Conservation (phyloP, 2,797 vertebrate genomes). For the Smutsia gigantea region DNA sequence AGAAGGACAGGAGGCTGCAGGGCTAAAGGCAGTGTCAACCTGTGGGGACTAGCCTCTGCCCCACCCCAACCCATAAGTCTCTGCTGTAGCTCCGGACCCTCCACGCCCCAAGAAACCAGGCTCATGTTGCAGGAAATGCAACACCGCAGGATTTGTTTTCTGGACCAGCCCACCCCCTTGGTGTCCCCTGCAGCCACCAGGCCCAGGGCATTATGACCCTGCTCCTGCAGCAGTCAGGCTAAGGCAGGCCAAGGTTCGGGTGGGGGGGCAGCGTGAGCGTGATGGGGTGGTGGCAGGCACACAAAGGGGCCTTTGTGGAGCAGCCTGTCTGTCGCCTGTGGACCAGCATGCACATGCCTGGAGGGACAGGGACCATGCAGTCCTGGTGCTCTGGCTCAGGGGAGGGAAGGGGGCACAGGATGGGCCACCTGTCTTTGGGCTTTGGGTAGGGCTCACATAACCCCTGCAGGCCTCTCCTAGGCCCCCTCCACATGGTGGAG, state of each 20-base stretch:
- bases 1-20: not conserved
- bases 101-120: not conserved
- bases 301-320: slow-evolving; percentile 77
- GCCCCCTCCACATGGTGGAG: not conserved
- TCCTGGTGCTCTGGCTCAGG: not conserved
- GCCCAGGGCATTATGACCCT: not conserved
- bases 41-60: not conserved
- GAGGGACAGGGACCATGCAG: not conserved
- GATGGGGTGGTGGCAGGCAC: not conserved
- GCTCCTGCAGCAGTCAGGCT: not conserved
- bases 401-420: not conserved
- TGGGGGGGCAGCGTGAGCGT: not conserved
- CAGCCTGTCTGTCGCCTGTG: not conserved
- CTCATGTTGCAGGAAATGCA: slow-evolving; percentile 83
- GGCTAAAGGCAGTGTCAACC: slow-evolving; percentile 33
- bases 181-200: slow-evolving; percentile 29
- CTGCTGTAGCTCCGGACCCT: slow-evolving; percentile 54
- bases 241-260: not conserved
- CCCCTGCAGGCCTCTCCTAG: not conserved
- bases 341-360: slow-evolving; percentile 53
- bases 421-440: not conserved
- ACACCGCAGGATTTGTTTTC: slow-evolving; percentile 82
- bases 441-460: not conserved
- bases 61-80: not conserved
- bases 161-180: slow-evolving; percentile 57